Percentiles rank a stretch among this genome's conserved stretches.
These are phyloP conservation scores for Macropus fuliginosus DNA, from an alignment of 2,797 vertebrate species.

Conservation along the genomic window DNA sequence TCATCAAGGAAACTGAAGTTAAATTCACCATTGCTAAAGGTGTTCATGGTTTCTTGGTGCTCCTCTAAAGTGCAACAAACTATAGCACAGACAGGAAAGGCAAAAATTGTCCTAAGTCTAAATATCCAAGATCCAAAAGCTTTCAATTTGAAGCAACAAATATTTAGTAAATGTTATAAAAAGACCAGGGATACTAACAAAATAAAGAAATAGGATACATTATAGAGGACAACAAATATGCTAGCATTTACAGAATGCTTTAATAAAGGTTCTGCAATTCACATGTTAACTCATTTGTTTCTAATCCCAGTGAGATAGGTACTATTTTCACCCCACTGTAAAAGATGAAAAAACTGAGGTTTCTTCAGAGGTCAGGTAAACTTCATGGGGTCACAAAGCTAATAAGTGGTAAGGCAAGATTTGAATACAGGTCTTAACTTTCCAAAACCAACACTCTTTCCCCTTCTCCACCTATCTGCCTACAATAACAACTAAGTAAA, in stretches of 20 bases:
- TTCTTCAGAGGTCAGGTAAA: background rate
- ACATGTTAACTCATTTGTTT: background rate
- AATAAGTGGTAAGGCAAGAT: background rate
- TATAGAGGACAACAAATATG: background rate
- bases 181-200: background rate
- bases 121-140: background rate
- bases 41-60: constrained; percentile 85
- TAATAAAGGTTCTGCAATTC: background rate
- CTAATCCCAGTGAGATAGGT: background rate
- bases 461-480: background rate
- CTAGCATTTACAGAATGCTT: background rate
- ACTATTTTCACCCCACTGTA: background rate
- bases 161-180: background rate
- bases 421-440: background rate
- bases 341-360: background rate
- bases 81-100: constrained; percentile 61
- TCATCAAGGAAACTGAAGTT: constrained; percentile 95
- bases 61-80: constrained; percentile 80
- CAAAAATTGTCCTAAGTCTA: background rate
- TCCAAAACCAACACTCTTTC: background rate
- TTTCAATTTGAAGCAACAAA: background rate
- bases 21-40: constrained; percentile 86
- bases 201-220: background rate
- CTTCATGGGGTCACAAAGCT: background rate
- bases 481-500: background rate